phyloP scores from a whole-genome alignment of 2,797 vertebrate species.

The Chromis chromis region DNA sequence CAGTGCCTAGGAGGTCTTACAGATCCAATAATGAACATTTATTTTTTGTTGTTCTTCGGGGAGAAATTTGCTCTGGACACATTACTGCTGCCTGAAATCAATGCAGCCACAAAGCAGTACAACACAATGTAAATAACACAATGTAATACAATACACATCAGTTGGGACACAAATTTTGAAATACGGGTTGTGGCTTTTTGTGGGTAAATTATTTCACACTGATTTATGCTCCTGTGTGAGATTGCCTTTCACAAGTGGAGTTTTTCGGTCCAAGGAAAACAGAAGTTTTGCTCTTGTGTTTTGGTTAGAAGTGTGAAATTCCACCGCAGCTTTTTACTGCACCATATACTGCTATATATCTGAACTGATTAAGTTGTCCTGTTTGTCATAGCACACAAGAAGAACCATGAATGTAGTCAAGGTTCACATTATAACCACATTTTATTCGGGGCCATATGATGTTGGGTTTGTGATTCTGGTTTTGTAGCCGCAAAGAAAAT shows the following conservation, averaged over 20 bases:
- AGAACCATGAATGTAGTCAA: slow-evolving; percentile 2
- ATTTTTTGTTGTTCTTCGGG: slow-evolving; percentile 23
- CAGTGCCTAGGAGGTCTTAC: slow-evolving; percentile 18
- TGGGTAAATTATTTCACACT: slow-evolving; percentile 25
- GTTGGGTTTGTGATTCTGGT: slow-evolving; percentile 2
- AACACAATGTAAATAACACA: slow-evolving; percentile 47
- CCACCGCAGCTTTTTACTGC: neutral
- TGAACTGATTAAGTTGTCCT: slow-evolving; percentile 9
- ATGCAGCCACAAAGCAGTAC: slow-evolving; percentile 31
- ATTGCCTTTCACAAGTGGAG: slow-evolving; percentile 14
- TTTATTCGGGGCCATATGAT: slow-evolving; percentile 13
- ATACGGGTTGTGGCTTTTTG: slow-evolving; percentile 26
- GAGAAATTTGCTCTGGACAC: slow-evolving; percentile 45
- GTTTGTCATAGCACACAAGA: slow-evolving; percentile 27
- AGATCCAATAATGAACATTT: slow-evolving; percentile 47
- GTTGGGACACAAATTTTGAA: slow-evolving; percentile 22
- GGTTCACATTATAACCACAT: neutral
- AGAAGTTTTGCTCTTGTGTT: slow-evolving; percentile 24
- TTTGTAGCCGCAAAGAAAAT: neutral
- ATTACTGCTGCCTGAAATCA: slow-evolving; percentile 48
- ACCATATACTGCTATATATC: neutral
- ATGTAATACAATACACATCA: slow-evolving; percentile 34
- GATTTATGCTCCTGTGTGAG: slow-evolving; percentile 51
- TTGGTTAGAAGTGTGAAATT: slow-evolving; percentile 35
- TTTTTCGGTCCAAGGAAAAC: slow-evolving; percentile 57